Percentiles rank a stretch among this genome's conserved stretches.
Conservation (phyloP, 2,113 vertebrate genomes). For the Melanerpes formicivorus region DNA sequence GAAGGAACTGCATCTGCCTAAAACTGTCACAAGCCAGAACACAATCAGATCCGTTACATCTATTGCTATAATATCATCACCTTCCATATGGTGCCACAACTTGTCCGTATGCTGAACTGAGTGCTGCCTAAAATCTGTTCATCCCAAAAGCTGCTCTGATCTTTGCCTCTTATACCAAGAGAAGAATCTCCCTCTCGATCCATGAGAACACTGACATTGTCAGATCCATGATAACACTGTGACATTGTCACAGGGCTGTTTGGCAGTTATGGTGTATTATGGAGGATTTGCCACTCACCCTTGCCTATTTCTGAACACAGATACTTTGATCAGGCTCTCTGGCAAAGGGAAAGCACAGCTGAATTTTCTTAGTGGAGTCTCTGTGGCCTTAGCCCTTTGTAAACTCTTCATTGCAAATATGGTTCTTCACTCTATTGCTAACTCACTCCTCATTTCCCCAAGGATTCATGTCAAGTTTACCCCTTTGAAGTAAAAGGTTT, state of each 20-base stretch:
- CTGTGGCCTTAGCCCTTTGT: not conserved
- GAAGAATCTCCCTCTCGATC: not conserved
- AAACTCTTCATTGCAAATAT: not conserved
- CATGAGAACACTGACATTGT: not conserved
- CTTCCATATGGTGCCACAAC: constrained; percentile 20
- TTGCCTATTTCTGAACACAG: not conserved
- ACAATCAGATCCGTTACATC: not conserved
- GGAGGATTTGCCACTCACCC: not conserved
- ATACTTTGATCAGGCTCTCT: not conserved
- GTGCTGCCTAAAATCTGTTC: constrained; percentile 10
- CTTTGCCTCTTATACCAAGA: not conserved
- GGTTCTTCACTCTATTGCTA: not conserved
- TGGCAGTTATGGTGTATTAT: not conserved
- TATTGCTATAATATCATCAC: constrained; percentile 1
- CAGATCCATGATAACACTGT: not conserved
- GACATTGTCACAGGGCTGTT: not conserved
- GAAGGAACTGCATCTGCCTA: constrained; percentile 46
- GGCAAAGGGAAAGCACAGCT: not conserved
- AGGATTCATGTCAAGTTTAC: not conserved
- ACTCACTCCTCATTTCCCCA: not conserved
- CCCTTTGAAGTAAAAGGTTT: not conserved
- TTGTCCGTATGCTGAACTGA: constrained; percentile 1
- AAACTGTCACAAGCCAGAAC: constrained; percentile 21
- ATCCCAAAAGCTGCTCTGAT: not conserved
- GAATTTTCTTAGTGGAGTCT: not conserved